A percentile compares a stretch with the other conserved stretches of the same genome.
These are phyloP conservation scores for Todiramphus saurophagus DNA, from an alignment of 2,113 vertebrate genomes.

Conservation along the genomic window DNA sequence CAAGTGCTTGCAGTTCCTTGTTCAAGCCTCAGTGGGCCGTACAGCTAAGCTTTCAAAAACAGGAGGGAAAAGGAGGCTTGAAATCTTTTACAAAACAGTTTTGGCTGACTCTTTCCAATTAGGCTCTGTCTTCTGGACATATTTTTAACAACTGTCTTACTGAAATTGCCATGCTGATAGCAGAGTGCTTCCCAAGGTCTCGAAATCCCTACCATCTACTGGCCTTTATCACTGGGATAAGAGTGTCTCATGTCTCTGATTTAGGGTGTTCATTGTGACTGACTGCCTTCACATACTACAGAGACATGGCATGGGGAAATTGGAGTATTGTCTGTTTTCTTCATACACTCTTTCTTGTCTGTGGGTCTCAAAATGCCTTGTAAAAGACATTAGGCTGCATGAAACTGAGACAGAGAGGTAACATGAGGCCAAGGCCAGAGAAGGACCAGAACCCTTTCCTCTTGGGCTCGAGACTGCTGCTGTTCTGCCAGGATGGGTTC, in stretches of 20 bases:
- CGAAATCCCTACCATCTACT: background rate
- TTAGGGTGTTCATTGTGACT: background rate
- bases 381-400: background rate
- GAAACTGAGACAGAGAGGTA: background rate
- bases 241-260: background rate
- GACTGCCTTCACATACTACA: background rate
- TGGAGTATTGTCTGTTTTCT: background rate
- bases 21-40: background rate
- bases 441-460: background rate
- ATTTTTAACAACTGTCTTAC: background rate
- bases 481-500: background rate
- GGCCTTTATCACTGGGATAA: background rate
- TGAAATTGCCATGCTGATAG: background rate
- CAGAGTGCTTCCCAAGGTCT: background rate
- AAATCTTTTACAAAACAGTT: background rate
- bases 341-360: fast-evolving
- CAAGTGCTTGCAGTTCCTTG: background rate
- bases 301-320: background rate
- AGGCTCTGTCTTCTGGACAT: background rate
- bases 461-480: background rate
- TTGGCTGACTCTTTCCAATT: background rate
- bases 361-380: background rate
- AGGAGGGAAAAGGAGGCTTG: background rate
- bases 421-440: background rate
- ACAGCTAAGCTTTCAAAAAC: background rate